Percentiles rank a stretch among this genome's conserved stretches.
phyloP scores from a whole-genome alignment of 1,140 invertebrate genomes.

The Mamestra configurata region DNA sequence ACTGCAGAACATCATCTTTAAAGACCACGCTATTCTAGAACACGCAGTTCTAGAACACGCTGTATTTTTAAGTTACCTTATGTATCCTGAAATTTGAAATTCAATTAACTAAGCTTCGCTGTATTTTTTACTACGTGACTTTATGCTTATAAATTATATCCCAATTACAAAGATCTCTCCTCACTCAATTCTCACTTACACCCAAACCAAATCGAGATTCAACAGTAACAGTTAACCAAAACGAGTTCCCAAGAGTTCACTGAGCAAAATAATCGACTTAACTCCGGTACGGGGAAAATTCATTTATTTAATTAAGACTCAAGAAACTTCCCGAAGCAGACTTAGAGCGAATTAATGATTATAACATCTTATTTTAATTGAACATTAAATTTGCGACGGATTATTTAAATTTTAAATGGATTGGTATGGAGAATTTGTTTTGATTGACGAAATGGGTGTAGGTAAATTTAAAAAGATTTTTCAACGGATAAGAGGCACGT shows the following conservation, averaged over 20 bases:
- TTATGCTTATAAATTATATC: no score
- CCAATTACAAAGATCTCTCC: not conserved
- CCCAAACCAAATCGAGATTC: not conserved
- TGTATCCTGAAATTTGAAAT: no score
- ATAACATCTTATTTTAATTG: conserved; percentile 44
- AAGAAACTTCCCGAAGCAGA: conserved; percentile 22
- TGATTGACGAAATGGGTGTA: no score
- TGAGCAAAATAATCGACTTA: conserved; percentile 68
- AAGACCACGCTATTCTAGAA: no score
- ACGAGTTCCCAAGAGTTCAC: conserved; percentile 45
- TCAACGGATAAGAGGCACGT: no score
- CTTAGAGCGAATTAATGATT: conserved; percentile 36
- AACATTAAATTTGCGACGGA: not conserved
- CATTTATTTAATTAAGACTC: conserved; percentile 70
- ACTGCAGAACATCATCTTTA: no score
- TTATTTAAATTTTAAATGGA: conserved; percentile 27
- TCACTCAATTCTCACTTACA: not conserved
- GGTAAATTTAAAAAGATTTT: no score
- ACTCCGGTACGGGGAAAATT: conserved; percentile 55
- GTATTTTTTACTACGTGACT: no score
- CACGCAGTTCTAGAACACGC: no score
- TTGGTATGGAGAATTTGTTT: not conserved
- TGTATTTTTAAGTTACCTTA: no score
- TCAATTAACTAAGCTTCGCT: no score
- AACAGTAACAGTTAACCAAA: conserved; percentile 21